phyloP scores from a whole-genome alignment of 2,113 vertebrate genomes.

The Stigmatopora nigra region DNA sequence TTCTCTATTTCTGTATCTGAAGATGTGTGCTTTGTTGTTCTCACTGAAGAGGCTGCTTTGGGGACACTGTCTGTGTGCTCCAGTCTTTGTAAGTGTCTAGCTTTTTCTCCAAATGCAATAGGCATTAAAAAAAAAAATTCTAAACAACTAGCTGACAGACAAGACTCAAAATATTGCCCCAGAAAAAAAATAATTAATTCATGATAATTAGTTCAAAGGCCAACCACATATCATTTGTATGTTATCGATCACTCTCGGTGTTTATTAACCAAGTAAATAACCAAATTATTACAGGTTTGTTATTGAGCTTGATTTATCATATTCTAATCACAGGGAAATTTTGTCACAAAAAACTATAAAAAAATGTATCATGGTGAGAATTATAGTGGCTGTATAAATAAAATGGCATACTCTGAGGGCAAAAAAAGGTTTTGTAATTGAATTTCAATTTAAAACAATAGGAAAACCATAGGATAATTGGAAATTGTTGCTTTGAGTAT shows the following conservation, averaged over 20 bases:
- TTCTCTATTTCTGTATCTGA: conserved; percentile 27
- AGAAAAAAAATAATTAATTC: conserved; percentile 29
- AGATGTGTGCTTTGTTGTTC: conserved; percentile 33
- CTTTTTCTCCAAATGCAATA: conserved; percentile 40
- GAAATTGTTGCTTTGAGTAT: too few species aligned
- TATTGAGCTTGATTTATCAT: too few species aligned
- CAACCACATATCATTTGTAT: conserved; percentile 19
- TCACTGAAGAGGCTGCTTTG: conserved; percentile 27
- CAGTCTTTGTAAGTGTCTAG: conserved; percentile 29
- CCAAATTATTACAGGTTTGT: too few species aligned
- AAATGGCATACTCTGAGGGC: too few species aligned
- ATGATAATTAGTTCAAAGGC: conserved; percentile 40
- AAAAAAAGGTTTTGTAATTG: too few species aligned
- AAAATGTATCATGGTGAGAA: too few species aligned
- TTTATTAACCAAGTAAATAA: neutral
- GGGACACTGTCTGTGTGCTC: conserved; percentile 21
- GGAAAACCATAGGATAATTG: too few species aligned
- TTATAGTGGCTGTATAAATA: too few species aligned
- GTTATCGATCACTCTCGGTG: conserved; percentile 8
- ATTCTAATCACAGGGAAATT: too few species aligned
- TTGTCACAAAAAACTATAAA: too few species aligned
- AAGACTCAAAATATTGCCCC: conserved; percentile 27
- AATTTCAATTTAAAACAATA: too few species aligned
- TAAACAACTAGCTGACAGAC: conserved; percentile 21
- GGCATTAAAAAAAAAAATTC: conserved; percentile 37